Percentiles rank a stretch among this genome's conserved stretches.
Conservation (phyloP, 1,140 invertebrate species). For the Platyura marginata region DNA sequence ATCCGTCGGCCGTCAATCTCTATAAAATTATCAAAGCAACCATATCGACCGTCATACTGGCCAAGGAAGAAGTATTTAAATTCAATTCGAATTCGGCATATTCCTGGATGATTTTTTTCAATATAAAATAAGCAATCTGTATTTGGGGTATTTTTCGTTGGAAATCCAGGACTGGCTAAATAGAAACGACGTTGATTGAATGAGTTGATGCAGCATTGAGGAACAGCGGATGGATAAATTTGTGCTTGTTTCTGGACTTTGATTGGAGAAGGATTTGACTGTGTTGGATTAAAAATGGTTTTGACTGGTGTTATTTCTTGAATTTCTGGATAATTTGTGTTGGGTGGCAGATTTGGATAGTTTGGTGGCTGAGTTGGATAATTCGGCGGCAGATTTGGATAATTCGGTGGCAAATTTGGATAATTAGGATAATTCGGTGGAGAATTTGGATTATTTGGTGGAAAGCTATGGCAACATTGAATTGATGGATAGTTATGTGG, state of each 20-base stretch:
- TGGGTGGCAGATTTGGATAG: conserved; percentile 1
- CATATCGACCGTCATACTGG: conserved; percentile 8
- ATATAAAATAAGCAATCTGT: conserved; percentile 31
- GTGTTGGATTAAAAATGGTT: background rate
- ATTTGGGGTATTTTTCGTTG: conserved; percentile 15
- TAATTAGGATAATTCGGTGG: background rate
- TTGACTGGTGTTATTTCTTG: background rate
- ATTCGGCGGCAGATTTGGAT: too few relatives aligned
- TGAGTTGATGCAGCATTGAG: conserved; percentile 25
- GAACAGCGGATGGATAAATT: conserved; percentile 3
- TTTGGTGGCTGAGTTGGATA: background rate
- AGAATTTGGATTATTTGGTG: background rate
- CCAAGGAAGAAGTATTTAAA: conserved; percentile 36
- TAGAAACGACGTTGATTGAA: conserved; percentile 28
- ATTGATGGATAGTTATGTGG: background rate
- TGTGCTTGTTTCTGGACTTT: conserved; percentile 7
- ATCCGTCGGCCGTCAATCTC: conserved; percentile 32
- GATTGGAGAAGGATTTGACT: background rate
- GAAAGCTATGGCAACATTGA: background rate
- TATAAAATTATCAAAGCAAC: conserved; percentile 28
- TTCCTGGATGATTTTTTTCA: conserved; percentile 22
- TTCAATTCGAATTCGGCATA: conserved; percentile 30
- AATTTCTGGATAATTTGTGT: background rate
- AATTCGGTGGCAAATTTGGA: conserved; percentile 1
- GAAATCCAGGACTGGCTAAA: conserved; percentile 35